phyloP scores from a whole-genome alignment of 2,888 invertebrate genomes.

The Tetranychus piercei region DNA sequence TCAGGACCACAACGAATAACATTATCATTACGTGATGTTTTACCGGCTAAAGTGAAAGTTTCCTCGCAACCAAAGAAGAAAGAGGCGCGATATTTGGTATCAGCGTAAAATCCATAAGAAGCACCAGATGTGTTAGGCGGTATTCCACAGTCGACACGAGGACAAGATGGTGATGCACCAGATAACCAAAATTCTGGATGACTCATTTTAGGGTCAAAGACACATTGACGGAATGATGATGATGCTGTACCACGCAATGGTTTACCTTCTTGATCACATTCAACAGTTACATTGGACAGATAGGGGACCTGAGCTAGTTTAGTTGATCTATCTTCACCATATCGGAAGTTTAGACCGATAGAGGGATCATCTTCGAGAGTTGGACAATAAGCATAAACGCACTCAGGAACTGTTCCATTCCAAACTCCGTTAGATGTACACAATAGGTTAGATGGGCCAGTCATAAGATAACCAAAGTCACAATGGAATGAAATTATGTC shows the following conservation, averaged over 20 bases:
- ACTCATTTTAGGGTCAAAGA: conserved; percentile 74
- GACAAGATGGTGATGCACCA: conserved; percentile 64
- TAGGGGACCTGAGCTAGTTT: conserved; percentile 69
- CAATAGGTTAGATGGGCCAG: conserved; percentile 55
- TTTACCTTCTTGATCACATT: conserved; percentile 57
- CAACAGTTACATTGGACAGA: conserved; percentile 69
- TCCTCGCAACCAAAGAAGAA: conserved; percentile 83
- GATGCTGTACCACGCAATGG: conserved; percentile 59
- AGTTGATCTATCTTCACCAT: conserved; percentile 39
- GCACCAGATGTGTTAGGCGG: conserved; percentile 82
- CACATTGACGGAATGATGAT: conserved; percentile 74
- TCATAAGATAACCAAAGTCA: conserved; percentile 79
- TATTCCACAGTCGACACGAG: conserved; percentile 70
- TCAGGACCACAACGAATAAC: conserved; percentile 77
- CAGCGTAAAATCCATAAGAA: conserved; percentile 67
- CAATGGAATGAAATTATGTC: conserved; percentile 79
- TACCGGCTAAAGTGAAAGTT: conserved; percentile 79
- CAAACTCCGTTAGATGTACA: conserved; percentile 77
- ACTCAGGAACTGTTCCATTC: conserved; percentile 82
- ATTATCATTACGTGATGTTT: conserved; percentile 74
- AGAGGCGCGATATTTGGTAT: conserved; percentile 74
- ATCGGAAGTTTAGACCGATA: conserved; percentile 52
- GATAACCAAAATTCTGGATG: conserved; percentile 36
- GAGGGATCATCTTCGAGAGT: conserved; percentile 70
- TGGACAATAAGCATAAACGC: conserved; percentile 77